Evolutionary conservation across 2,113 vertebrate species (phyloP).

Genomic region (Camelus dromedarius): DNA sequence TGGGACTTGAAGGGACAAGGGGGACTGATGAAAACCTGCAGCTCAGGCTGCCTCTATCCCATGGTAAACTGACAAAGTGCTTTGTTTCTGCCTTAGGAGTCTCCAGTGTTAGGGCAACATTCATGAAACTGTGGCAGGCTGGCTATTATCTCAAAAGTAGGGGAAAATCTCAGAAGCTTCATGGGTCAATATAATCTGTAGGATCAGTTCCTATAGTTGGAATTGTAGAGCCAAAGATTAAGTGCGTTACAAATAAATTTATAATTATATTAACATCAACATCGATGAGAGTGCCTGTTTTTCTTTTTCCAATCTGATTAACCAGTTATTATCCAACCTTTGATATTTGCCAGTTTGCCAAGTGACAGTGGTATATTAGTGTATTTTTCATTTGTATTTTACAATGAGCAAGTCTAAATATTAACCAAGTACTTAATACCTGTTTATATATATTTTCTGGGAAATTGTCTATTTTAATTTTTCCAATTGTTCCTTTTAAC

Average conservation of each 20-base stretch:
- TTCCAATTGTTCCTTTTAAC: background rate
- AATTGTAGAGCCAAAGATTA: background rate
- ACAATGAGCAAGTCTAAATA: background rate
- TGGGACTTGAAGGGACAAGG: background rate
- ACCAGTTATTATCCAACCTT: background rate
- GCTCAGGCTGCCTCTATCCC: fast-evolving
- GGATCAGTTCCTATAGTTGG: background rate
- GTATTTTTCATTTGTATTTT: slow-evolving; percentile 34
- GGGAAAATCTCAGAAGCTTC: background rate
- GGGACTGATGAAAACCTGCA: background rate
- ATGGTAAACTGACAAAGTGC: background rate
- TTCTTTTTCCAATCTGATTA: background rate
- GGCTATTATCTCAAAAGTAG: background rate
- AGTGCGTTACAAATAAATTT: background rate
- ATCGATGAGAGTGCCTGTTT: background rate
- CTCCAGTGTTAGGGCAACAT: background rate
- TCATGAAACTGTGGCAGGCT: background rate
- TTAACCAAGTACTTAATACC: background rate
- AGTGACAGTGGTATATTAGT: background rate
- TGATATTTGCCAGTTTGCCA: background rate
- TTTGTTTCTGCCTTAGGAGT: background rate
- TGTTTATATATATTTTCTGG: background rate
- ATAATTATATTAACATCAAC: background rate
- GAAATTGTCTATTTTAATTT: background rate
- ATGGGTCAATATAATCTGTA: background rate